A percentile compares a stretch with the other conserved stretches of the same genome.
phyloP scores from a whole-genome alignment of 2,113 vertebrate genomes.

The Prochilodus magdalenae region DNA sequence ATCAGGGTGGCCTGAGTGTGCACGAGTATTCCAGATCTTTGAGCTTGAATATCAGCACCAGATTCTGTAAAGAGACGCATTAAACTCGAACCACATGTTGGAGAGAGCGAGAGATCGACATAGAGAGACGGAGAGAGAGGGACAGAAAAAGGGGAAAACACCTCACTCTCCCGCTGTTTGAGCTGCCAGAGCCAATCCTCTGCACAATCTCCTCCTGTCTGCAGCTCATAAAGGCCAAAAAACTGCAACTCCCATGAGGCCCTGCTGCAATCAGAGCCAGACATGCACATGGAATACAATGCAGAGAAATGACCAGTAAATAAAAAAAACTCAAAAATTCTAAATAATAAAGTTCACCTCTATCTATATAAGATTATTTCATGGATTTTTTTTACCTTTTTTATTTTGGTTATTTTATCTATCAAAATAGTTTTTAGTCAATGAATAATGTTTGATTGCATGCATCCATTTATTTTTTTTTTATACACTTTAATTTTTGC shows the following conservation, averaged over 20 bases:
- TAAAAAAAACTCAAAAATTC: too few relatives aligned
- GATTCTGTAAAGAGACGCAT: conserved; percentile 28
- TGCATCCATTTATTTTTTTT: too few relatives aligned
- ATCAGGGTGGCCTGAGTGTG: conserved; percentile 21
- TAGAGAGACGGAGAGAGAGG: conserved; percentile 4
- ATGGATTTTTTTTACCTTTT: too few relatives aligned
- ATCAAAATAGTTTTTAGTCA: too few relatives aligned
- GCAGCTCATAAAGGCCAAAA: conserved; percentile 41
- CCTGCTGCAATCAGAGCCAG: conserved; percentile 22
- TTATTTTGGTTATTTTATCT: too few relatives aligned
- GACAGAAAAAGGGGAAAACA: conserved; percentile 27
- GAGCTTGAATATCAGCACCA: conserved; percentile 19
- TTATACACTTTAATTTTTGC: too few relatives aligned
- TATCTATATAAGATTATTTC: too few relatives aligned
- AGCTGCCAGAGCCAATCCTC: conserved; percentile 27
- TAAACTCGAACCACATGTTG: conserved; percentile 49
- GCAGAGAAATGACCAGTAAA: too few relatives aligned
- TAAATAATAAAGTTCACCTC: too few relatives aligned
- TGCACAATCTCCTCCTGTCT: conserved; percentile 34
- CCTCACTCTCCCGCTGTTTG: conserved; percentile 21
- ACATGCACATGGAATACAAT: not conserved
- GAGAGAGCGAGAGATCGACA: not conserved
- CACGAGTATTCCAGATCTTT: conserved; percentile 8
- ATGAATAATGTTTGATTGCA: too few relatives aligned
- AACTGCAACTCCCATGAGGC: conserved; percentile 48